Percentiles rank a stretch among this genome's conserved stretches.
phyloP scores from a whole-genome alignment of 2,888 invertebrate species.

The Troilus luridus region DNA sequence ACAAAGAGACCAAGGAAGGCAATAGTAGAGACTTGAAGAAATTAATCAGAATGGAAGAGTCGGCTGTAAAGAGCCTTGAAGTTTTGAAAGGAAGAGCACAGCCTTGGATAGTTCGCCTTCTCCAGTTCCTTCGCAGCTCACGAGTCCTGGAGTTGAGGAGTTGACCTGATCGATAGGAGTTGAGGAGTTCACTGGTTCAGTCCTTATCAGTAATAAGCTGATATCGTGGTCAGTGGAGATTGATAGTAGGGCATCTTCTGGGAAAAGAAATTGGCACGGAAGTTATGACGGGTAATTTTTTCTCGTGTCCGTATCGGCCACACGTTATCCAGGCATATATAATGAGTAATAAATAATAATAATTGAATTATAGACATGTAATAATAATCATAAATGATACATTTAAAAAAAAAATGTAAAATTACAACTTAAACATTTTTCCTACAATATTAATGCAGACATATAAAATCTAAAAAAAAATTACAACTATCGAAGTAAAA shows the following conservation, averaged over 20 bases:
- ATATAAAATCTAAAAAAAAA: too few relatives aligned
- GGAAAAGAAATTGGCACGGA: conserved; percentile 27
- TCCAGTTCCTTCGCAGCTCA: background rate
- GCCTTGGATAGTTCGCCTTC: background rate
- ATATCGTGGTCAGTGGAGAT: background rate
- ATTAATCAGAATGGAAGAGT: background rate
- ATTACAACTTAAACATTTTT: too few relatives aligned
- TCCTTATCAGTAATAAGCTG: background rate
- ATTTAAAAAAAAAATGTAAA: too few relatives aligned
- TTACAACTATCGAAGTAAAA: too few relatives aligned
- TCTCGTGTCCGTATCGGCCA: background rate
- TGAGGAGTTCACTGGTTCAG: background rate
- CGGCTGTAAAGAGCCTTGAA: background rate
- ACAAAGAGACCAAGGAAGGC: background rate
- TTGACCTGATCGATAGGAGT: background rate
- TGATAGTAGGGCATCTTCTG: background rate
- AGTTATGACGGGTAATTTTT: background rate
- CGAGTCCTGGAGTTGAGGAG: background rate
- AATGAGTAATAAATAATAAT: too few relatives aligned
- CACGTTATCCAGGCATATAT: background rate
- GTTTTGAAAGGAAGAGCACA: background rate
- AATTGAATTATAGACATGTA: background rate
- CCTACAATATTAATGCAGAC: too few relatives aligned
- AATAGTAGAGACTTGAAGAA: background rate
- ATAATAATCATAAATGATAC: background rate